Conservation (phyloP, 1,140 invertebrate species). For the Drosophila yakuba region DNA sequence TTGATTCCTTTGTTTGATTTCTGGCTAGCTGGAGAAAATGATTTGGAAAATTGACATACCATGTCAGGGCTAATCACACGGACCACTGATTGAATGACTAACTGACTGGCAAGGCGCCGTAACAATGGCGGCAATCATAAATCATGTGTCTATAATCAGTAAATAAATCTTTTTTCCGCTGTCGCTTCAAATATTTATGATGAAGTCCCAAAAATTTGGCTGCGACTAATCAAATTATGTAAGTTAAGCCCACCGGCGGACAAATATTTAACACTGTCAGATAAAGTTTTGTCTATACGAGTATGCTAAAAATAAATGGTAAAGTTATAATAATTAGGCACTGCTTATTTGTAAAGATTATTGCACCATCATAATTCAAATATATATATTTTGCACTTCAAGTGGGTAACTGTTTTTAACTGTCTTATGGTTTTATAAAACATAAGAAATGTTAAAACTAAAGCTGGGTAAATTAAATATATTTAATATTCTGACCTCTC, state of each 20-base stretch:
- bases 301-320: not conserved
- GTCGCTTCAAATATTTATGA: conserved; percentile 72
- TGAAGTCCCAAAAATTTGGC: conserved; percentile 48
- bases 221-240: conserved; percentile 77
- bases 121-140: conserved; percentile 56
- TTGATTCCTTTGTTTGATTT: conserved; percentile 63
- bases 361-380: no score
- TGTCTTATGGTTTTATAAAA: no score
- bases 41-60: conserved; percentile 80
- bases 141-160: conserved; percentile 69
- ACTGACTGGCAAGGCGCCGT: conserved; percentile 30
- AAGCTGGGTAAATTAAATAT: no score
- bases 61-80: conserved; percentile 77
- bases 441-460: no score
- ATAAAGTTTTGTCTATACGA: not conserved
- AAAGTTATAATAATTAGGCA: not conserved
- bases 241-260: conserved; percentile 45
- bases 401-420: no score
- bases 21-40: conserved; percentile 54
- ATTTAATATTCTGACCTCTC: no score
- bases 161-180: conserved; percentile 73
- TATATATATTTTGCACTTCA: no score
- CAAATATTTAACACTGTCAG: not conserved
- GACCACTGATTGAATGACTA: conserved; percentile 57
- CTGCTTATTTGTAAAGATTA: no score